These are phyloP conservation scores for Zaprionus vittiger DNA, from an alignment of 1,140 invertebrate species.

Conservation along the genomic window DNA sequence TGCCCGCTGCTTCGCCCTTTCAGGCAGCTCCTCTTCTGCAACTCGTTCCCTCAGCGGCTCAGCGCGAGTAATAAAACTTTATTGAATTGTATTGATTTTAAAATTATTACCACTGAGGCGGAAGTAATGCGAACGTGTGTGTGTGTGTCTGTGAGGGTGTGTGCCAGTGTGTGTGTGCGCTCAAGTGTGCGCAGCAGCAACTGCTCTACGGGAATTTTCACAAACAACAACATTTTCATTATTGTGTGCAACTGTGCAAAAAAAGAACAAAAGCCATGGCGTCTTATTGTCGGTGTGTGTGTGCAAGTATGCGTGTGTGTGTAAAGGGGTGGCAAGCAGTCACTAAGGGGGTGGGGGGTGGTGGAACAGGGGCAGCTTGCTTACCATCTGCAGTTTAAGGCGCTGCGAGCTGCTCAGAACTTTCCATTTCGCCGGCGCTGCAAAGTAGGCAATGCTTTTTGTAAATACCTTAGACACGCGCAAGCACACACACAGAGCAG, in stretches of 20 bases:
- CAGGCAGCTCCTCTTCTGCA: slow-evolving; percentile 8
- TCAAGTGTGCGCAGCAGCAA: slow-evolving; percentile 61
- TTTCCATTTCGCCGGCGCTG: slow-evolving; percentile 68
- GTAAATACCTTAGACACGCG: slow-evolving; percentile 21
- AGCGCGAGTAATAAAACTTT: slow-evolving; percentile 81
- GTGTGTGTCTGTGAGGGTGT: slow-evolving; percentile 23
- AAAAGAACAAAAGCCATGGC: slow-evolving; percentile 74
- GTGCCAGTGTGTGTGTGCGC: slow-evolving; percentile 38
- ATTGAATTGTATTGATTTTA: slow-evolving; percentile 84
- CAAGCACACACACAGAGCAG: not conserved
- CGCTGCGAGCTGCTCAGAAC: slow-evolving; percentile 65
- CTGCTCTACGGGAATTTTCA: slow-evolving; percentile 73
- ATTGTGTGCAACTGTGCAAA: slow-evolving; percentile 79
- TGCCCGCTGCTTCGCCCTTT: not conserved
- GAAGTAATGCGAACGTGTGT: slow-evolving; percentile 66
- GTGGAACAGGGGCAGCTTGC: not conserved
- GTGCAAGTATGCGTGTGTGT: slow-evolving; percentile 29
- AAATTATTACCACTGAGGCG: slow-evolving; percentile 83
- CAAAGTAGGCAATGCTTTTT: slow-evolving; percentile 73
- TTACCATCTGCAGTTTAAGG: slow-evolving; percentile 51
- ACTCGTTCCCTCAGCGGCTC: slow-evolving; percentile 53
- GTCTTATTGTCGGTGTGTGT: slow-evolving; percentile 49
- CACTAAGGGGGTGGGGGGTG: not conserved
- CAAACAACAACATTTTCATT: slow-evolving; percentile 84
- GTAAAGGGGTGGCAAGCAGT: slow-evolving; percentile 53